Percentiles rank a stretch among this genome's conserved stretches.
These are phyloP conservation scores for Cirrhinus mrigala DNA, from an alignment of 2,797 vertebrate species.

Conservation along the genomic window DNA sequence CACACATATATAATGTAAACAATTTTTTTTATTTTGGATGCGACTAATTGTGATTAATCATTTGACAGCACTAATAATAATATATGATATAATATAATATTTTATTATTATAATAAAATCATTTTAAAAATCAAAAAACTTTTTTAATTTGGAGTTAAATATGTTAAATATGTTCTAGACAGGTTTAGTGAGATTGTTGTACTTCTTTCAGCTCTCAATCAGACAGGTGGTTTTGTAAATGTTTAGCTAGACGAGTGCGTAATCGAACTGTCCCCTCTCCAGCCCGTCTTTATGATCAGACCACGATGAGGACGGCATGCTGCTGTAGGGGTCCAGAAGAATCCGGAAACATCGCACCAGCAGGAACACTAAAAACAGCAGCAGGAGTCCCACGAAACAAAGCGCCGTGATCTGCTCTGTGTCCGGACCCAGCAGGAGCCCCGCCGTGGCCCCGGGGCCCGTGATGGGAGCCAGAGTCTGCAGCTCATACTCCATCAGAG, in stretches of 20 bases:
- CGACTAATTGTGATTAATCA: too few species aligned
- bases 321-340: constrained; percentile 94
- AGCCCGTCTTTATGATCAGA: constrained; percentile 91
- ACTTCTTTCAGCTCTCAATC: neutral
- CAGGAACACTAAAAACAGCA: constrained; percentile 89
- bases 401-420: constrained; percentile 89
- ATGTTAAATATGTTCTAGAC: too few species aligned
- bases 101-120: neutral
- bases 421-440: constrained; percentile 71
- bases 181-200: neutral
- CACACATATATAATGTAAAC: too few species aligned
- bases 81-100: neutral
- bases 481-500: constrained; percentile 75
- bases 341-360: constrained; percentile 92
- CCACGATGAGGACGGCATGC: constrained; percentile 94
- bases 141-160: too few species aligned
- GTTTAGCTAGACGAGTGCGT: constrained; percentile 82
- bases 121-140: neutral
- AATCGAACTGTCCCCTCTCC: constrained; percentile 92
- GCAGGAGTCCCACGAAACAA: constrained; percentile 90
- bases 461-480: constrained; percentile 62
- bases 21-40: too few species aligned
- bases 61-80: neutral
- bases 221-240: neutral
- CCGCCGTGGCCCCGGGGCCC: constrained; percentile 69